Evolutionary conservation across 2,797 vertebrate genomes (phyloP).

Genomic region (Danio albolineatus): DNA sequence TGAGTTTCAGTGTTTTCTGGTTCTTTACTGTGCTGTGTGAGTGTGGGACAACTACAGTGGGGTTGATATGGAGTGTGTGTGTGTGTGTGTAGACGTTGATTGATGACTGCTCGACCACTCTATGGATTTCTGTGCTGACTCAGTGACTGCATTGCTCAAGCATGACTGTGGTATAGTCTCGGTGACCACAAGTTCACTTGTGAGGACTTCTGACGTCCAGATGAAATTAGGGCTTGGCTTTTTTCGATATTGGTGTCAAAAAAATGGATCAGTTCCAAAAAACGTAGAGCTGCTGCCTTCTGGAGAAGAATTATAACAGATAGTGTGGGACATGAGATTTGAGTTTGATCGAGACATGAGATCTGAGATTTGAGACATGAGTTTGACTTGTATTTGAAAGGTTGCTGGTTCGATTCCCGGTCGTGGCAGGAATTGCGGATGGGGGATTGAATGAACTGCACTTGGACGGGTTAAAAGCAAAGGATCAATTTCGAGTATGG

Average conservation of each 20-base stretch:
- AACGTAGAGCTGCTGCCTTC: not conserved
- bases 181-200: slow-evolving; percentile 30
- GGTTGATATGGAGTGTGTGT: slow-evolving; percentile 20
- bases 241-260: slow-evolving; percentile 18
- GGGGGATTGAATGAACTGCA: no score
- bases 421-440: no score
- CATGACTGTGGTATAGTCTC: slow-evolving; percentile 22
- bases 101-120: slow-evolving; percentile 30
- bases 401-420: no score
- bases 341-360: no score
- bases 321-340: not conserved
- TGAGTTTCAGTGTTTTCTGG: slow-evolving; percentile 15
- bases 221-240: slow-evolving; percentile 17
- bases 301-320: not conserved
- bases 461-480: no score
- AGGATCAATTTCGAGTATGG: no score
- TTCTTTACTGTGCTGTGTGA: slow-evolving; percentile 18
- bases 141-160: slow-evolving; percentile 19
- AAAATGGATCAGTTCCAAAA: not conserved
- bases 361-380: no score
- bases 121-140: slow-evolving; percentile 32
- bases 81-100: slow-evolving; percentile 36
- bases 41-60: slow-evolving; percentile 28
- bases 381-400: no score
- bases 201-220: not conserved